Evolutionary conservation across 2,113 vertebrate species (phyloP), one percentile per base, ranked within the genome.

Genomic region (Capreolus pygargus): DNA sequence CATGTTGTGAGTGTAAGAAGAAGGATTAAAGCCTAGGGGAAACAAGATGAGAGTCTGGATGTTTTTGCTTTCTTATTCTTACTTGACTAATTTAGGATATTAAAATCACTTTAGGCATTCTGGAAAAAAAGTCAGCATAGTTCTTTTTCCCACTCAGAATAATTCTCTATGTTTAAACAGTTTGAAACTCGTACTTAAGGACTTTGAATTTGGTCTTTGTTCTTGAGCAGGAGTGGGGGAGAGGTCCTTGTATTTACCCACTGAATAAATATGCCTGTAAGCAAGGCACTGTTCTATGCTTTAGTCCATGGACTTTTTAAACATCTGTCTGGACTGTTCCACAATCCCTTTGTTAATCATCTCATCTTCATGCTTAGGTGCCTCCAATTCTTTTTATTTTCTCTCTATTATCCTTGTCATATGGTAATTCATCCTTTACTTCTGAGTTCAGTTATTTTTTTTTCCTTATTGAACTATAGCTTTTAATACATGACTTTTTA

Each of bases 111-210:
- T 95, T 82, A 93, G 85, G 47, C 86, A 88, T 92, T 76, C 94
- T 86, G 45, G 91, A 57, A 94, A 94, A 94, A 96, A 96, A 30
- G 55, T 95, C 86, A 85, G 52, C 45, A 58, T 74, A 92, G 64
- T 25, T 88, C 50, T 94, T 64, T 86, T 92, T 86, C 79, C 45
- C 78, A 95, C 78, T 95, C 86, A 82, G 23, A 96, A 91, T 81
- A 98, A 93, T 97, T 94, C n/a, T 95, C 28, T 84, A 87, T 85
- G 39, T 85, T 94, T 97, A 97, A 64, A 83, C 52, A 93, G 67
- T 93, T 96, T 97, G 82, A 39, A 95, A 96, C 47, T 97, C 91
- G 64, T 92, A 96, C 39, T 85, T 95, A 88, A 43, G 28, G 45
- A 87, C 11, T 2, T 39, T 94, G 86, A 92, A 88, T 95, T 90